Evolutionary conservation across 1,140 invertebrate species (phyloP), one percentile per base, ranked within the genome.

Genomic region (Lepidurus packardi): DNA sequence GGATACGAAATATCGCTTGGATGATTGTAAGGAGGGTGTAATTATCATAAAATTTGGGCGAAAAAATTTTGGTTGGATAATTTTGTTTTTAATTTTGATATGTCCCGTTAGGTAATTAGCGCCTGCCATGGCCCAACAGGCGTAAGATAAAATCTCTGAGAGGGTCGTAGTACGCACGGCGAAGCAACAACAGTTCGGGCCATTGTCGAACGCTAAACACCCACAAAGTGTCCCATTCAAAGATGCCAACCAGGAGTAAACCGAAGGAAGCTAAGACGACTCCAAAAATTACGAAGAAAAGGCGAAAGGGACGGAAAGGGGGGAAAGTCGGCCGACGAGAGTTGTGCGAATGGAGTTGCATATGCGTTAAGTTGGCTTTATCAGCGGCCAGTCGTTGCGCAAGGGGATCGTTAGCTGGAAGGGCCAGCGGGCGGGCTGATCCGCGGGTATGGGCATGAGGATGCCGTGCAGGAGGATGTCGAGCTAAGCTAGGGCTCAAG

Each of bases 81-180:
- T 34, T 34, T 34, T 34, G 34, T 34, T 34, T 34, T 34, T 34
- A 34, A 34, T 34, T 4, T 65, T 65, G 53, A 65, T 65, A 65
- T 65, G 53, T 65, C 53, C 53, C 21, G 53, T 9, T 65, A 65
- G 21, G 53, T 9, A n/a, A n/a, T 65, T 16, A 65, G 13, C 53
- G 53, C 53, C 16, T 65, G 16, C 53, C 53, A 16, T 65, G 53
- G 53, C 9, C 53, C 13, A 16, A 7, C 16, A 65, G 53, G 53
- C n/a, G 53, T 65, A 80, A 44, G 34, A 85, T 65, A 77, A 81
- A 94, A 80, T 93, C 90, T 85, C 93, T 94, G 34, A 92, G 87
- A 8, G 93, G 93, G 82, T 91, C 89, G 85, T 95, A 95, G 84
- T 94, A 93, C 82, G 93, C 91, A 82, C 90, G 90, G 79, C 90